A percentile compares a stretch with the other conserved stretches of the same genome.
Conservation (phyloP, 2,113 vertebrate genomes). For the Neoarius graeffei region DNA sequence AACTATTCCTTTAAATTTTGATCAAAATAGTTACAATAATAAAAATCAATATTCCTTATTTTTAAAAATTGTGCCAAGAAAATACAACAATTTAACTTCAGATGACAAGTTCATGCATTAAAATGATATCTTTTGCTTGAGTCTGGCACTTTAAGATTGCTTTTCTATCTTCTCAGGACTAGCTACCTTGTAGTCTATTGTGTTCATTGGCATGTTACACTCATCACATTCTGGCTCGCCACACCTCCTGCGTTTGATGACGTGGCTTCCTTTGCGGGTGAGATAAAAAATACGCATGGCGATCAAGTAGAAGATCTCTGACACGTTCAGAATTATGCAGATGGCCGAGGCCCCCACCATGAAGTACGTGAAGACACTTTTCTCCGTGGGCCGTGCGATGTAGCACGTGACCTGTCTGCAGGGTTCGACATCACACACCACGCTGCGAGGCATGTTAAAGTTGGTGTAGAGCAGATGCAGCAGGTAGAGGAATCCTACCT, state of each 20-base stretch:
- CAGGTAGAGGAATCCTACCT: conserved; percentile 75
- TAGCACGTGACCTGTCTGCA: conserved; percentile 80
- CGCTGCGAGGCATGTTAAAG: conserved; percentile 75
- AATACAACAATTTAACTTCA: neutral
- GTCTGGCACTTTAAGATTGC: conserved; percentile 6
- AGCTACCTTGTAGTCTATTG: conserved; percentile 12
- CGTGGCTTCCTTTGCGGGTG: conserved; percentile 42
- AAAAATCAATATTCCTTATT: neutral
- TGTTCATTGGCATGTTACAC: conserved; percentile 6
- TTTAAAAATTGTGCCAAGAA: neutral
- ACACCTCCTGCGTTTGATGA: conserved; percentile 22
- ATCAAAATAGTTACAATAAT: neutral
- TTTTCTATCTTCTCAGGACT: conserved; percentile 23
- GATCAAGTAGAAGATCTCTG: conserved; percentile 78
- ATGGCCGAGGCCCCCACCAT: conserved; percentile 76
- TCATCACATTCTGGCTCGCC: conserved; percentile 21
- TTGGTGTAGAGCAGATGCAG: conserved; percentile 75
- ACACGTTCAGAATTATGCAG: conserved; percentile 78
- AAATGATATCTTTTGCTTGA: neutral
- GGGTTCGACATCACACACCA: conserved; percentile 72
- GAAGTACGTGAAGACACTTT: conserved; percentile 81
- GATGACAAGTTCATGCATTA: neutral
- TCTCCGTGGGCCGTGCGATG: conserved; percentile 78
- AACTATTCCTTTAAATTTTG: neutral
- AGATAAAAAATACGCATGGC: conserved; percentile 61